Evolutionary conservation across 2,888 invertebrate species (phyloP).

Genomic region (Apamea epomidion): DNA sequence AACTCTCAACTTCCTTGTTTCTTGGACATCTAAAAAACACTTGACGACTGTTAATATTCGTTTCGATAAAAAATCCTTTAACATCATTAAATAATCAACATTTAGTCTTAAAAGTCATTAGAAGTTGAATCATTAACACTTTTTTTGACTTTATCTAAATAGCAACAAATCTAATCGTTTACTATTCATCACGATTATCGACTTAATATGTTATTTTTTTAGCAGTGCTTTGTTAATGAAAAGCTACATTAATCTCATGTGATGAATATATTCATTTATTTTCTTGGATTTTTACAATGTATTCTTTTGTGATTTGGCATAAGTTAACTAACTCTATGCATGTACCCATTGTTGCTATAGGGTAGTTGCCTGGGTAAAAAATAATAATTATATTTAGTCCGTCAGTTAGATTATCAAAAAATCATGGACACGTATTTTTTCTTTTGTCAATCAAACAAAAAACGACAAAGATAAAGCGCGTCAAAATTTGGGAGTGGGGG

Average conservation of each 20-base stretch:
- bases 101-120: conserved; percentile 7
- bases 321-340: background rate
- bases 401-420: too few relatives aligned
- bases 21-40: conserved; percentile 21
- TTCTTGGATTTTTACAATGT: background rate
- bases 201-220: conserved; percentile 17
- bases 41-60: conserved; percentile 15
- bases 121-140: background rate
- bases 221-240: conserved; percentile 30
- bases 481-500: too few relatives aligned
- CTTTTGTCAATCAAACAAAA: too few relatives aligned
- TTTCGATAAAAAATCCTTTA: conserved; percentile 8
- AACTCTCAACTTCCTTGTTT: conserved; percentile 40
- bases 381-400: too few relatives aligned
- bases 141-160: conserved; percentile 25
- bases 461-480: too few relatives aligned
- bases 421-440: too few relatives aligned
- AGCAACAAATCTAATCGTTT: conserved; percentile 13
- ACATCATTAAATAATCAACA: background rate
- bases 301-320: conserved; percentile 35
- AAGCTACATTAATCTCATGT: background rate
- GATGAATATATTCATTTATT: conserved; percentile 5
- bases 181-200: conserved; percentile 14
- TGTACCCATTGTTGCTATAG: too few relatives aligned
- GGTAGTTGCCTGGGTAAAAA: too few relatives aligned